Conservation (phyloP, 1,140 invertebrate genomes). For the Samia ricini region DNA sequence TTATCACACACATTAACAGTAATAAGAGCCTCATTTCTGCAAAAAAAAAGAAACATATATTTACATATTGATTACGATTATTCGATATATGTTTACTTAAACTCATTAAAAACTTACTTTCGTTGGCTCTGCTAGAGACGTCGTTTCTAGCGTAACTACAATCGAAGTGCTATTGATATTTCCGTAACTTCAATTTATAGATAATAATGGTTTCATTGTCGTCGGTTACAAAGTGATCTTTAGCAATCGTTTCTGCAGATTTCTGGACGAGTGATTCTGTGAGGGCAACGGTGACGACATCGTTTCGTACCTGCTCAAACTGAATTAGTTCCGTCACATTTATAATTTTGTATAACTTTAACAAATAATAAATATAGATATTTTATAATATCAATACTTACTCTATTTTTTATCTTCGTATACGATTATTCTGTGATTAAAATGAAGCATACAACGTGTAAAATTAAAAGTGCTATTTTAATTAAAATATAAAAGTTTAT, state of each 20-base stretch:
- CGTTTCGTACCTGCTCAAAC: slow-evolving; percentile 38
- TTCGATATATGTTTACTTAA: not conserved
- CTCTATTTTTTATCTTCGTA: not conserved
- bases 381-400: slow-evolving; percentile 28
- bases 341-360: slow-evolving; percentile 4
- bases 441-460: slow-evolving; percentile 10
- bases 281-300: slow-evolving; percentile 55
- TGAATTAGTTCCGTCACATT: slow-evolving; percentile 59
- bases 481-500: slow-evolving; percentile 18
- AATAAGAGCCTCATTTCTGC: slow-evolving; percentile 65
- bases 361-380: slow-evolving; percentile 23
- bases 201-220: slow-evolving; percentile 65
- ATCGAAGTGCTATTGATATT: slow-evolving; percentile 54
- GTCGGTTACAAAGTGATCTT: slow-evolving; percentile 63
- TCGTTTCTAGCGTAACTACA: slow-evolving; percentile 35
- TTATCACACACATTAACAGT: slow-evolving; percentile 38
- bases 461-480: slow-evolving; percentile 14
- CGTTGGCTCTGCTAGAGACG: slow-evolving; percentile 36
- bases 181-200: slow-evolving; percentile 67
- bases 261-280: slow-evolving; percentile 68
- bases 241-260: slow-evolving; percentile 67
- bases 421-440: not conserved
- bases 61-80: not conserved
- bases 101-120: slow-evolving; percentile 22
- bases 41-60: slow-evolving; percentile 23